Percentiles rank a stretch among this genome's conserved stretches.
Conservation (phyloP, 2,113 vertebrate genomes). For the Sclerurus mexicanus region DNA sequence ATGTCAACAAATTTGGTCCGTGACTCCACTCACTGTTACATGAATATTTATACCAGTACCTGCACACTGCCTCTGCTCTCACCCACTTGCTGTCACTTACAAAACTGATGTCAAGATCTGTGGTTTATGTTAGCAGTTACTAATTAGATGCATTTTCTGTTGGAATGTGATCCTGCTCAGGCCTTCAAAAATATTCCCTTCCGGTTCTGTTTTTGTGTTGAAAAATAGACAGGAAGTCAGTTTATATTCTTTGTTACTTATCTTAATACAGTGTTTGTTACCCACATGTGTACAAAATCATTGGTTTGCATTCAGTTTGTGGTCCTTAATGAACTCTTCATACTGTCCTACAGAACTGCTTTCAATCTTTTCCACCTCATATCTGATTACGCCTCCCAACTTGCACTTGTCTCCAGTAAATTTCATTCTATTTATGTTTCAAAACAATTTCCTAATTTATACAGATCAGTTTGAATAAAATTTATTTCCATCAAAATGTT, state of each 20-base stretch:
- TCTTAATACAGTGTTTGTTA: background rate
- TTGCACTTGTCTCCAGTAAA: background rate
- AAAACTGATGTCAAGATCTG: background rate
- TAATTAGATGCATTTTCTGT: background rate
- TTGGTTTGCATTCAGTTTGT: background rate
- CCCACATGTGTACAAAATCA: background rate
- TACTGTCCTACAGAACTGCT: background rate
- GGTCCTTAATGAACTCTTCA: background rate
- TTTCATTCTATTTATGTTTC: background rate
- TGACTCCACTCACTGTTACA: background rate
- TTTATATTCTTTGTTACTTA: background rate
- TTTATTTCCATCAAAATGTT: background rate
- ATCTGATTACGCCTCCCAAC: background rate
- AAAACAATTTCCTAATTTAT: background rate
- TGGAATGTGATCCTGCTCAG: background rate
- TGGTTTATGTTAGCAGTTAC: background rate
- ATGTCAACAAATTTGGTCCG: background rate
- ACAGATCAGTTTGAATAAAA: background rate
- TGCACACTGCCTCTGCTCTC: background rate
- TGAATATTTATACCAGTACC: background rate
- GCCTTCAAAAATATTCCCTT: background rate
- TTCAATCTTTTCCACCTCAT: background rate
- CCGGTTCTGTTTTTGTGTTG: background rate
- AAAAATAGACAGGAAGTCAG: background rate
- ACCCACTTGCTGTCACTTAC: fast-evolving